Evolutionary conservation across 2,888 invertebrate genomes (phyloP).

Genomic region (Beris chalybata): DNA sequence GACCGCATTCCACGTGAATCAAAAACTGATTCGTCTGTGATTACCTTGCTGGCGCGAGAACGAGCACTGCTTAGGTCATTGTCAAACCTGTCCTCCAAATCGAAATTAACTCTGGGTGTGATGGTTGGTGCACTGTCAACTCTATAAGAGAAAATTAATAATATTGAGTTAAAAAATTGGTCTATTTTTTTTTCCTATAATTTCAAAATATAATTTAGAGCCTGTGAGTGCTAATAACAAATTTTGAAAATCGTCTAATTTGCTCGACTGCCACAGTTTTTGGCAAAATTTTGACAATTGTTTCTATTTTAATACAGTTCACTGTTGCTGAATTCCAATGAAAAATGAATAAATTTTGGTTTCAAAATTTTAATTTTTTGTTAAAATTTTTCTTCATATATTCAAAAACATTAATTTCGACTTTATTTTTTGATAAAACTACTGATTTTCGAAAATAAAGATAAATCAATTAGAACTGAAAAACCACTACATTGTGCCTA

Average conservation of each 20-base stretch:
- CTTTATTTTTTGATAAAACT: no score
- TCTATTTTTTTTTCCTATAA: background rate
- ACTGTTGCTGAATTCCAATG: no score
- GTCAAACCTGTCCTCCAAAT: conserved; percentile 43
- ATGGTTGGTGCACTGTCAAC: conserved; percentile 8
- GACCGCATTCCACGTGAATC: conserved; percentile 65
- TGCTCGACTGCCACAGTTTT: no score
- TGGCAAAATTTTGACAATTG: no score
- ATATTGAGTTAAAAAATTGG: background rate
- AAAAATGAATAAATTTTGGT: no score
- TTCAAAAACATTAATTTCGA: no score
- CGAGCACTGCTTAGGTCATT: conserved; percentile 59
- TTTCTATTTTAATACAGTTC: no score
- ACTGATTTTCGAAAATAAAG: no score
- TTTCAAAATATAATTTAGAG: background rate
- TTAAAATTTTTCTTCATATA: no score
- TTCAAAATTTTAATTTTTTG: no score
- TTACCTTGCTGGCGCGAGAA: conserved; percentile 57
- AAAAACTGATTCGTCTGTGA: conserved; percentile 63
- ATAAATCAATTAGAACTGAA: no score
- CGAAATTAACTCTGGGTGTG: conserved; percentile 24
- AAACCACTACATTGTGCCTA: no score
- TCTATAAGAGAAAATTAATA: background rate
- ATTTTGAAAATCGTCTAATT: background rate
- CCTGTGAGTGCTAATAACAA: background rate